Evolutionary conservation across 2,888 invertebrate species (phyloP).

Genomic region (Watsonalla cultraria): DNA sequence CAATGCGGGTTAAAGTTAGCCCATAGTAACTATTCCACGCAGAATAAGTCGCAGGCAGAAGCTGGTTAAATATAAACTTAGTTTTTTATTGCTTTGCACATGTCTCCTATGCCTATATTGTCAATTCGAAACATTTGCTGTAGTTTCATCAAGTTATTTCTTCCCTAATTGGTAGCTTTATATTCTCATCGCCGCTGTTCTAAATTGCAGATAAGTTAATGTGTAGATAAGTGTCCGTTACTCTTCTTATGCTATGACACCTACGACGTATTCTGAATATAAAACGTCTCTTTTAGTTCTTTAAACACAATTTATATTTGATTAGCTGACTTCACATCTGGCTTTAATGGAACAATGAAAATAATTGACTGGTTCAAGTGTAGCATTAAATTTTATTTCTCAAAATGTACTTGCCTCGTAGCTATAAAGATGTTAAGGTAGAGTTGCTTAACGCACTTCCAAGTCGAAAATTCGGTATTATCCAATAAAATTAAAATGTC

Average conservation of each 20-base stretch:
- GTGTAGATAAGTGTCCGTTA: constrained; percentile 24
- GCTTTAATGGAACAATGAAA: constrained; percentile 17
- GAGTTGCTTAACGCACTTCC: constrained; percentile 37
- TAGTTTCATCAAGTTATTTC: no score
- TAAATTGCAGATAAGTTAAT: constrained; percentile 30
- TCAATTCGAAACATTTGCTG: no score
- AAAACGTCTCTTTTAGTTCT: constrained; percentile 12
- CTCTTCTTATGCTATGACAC: constrained; percentile 18
- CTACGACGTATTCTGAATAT: constrained; percentile 7
- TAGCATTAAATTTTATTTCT: constrained; percentile 16
- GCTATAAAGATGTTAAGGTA: constrained; percentile 48
- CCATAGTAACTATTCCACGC: no score
- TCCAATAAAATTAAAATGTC: constrained; percentile 68
- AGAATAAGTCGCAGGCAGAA: no score
- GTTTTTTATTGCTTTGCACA: no score
- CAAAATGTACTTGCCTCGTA: constrained; percentile 23
- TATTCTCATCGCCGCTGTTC: constrained; percentile 30
- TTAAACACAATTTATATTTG: constrained; percentile 20
- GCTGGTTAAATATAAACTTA: no score
- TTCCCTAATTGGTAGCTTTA: constrained; percentile 16
- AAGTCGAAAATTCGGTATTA: constrained; percentile 39
- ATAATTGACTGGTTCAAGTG: constrained; percentile 16
- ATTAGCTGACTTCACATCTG: constrained; percentile 22
- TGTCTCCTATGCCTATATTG: no score
- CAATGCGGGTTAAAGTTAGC: no score